Conservation (phyloP, 2,888 invertebrate species). For the Heliconius ismenius region DNA sequence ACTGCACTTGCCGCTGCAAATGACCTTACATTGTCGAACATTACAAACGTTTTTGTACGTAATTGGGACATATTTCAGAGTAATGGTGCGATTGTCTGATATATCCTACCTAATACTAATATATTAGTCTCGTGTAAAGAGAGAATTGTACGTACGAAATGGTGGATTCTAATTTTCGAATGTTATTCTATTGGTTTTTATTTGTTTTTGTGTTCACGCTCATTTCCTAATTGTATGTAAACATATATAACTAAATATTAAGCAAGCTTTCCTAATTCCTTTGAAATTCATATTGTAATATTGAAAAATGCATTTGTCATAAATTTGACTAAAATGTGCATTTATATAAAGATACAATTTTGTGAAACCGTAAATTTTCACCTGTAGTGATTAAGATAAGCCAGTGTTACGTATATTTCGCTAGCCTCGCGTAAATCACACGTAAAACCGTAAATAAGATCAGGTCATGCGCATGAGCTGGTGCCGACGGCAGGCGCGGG, state of each 20-base stretch:
- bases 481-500: constrained; percentile 45
- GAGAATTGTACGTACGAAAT: neutral
- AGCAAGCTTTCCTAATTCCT: neutral
- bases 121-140: neutral
- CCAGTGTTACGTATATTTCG: neutral
- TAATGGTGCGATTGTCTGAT: neutral
- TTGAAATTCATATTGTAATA: neutral
- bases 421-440: constrained; percentile 28
- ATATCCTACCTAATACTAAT: no score
- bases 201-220: no score
- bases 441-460: constrained; percentile 52
- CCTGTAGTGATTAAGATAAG: neutral
- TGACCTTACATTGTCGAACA: constrained; percentile 39
- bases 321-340: neutral
- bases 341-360: neutral
- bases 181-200: neutral
- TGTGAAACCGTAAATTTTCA: neutral
- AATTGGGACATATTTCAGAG: neutral
- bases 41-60: constrained; percentile 19
- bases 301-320: neutral
- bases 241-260: no score
- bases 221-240: no score
- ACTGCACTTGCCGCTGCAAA: constrained; percentile 35
- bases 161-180: neutral
- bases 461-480: constrained; percentile 67